phyloP scores from a whole-genome alignment of 2,888 invertebrate species.

The Drosophila kambysellisi region DNA sequence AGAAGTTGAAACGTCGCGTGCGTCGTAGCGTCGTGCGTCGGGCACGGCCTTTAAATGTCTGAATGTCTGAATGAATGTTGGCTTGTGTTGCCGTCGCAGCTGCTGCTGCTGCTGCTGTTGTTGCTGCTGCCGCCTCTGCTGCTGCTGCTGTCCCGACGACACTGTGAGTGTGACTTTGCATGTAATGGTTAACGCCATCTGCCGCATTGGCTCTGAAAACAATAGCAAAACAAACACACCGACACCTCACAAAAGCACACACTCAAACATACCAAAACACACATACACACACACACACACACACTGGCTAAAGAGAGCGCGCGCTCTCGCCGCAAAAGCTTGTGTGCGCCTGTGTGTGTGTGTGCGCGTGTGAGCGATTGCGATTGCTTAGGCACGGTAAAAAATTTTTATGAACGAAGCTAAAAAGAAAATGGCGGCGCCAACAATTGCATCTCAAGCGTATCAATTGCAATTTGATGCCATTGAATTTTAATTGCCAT shows the following conservation, averaged over 20 bases:
- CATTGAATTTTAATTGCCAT: constrained; percentile 21
- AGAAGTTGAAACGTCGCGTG: constrained; percentile 14
- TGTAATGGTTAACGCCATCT: constrained; percentile 78
- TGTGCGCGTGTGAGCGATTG: constrained; percentile 32
- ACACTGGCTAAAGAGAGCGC: constrained; percentile 11
- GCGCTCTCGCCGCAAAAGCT: constrained; percentile 53
- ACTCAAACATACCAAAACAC: constrained; percentile 1
- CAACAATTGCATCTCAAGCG: constrained; percentile 38
- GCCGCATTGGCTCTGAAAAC: constrained; percentile 58
- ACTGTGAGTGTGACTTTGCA: constrained; percentile 73
- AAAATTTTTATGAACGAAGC: constrained; percentile 71
- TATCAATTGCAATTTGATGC: constrained; percentile 18
- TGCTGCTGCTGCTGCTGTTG: constrained; percentile 9
- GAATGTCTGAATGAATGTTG: constrained; percentile 57
- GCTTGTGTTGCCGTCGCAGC: constrained; percentile 13
- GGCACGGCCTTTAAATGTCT: constrained; percentile 27
- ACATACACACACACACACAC: neutral
- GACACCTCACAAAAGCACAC: constrained; percentile 28
- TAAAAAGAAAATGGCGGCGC: constrained; percentile 72
- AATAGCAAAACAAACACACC: constrained; percentile 71
- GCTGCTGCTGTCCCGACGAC: constrained; percentile 31
- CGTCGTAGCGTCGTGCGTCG: constrained; percentile 12
- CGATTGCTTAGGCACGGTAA: constrained; percentile 67
- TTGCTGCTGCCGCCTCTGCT: neutral
- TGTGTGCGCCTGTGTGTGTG: constrained; percentile 1